phyloP scores from a whole-genome alignment of 2,888 invertebrate genomes.

The Nezara viridula region DNA sequence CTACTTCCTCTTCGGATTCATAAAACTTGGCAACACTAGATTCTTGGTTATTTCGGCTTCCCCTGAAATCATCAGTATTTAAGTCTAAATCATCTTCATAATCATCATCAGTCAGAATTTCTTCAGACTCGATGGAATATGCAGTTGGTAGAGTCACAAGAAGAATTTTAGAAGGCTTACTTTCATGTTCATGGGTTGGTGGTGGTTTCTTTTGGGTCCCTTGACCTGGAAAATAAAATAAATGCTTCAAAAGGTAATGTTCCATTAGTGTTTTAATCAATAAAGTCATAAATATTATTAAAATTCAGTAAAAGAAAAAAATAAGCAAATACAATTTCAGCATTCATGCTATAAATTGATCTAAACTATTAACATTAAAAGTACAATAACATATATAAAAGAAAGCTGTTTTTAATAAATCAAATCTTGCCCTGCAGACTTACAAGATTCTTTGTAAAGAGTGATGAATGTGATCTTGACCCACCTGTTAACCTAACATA shows the following conservation, averaged over 20 bases:
- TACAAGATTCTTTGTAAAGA: too few species aligned
- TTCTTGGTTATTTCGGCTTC: neutral
- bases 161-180: slow-evolving; percentile 60
- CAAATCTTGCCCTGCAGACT: too few species aligned
- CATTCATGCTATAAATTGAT: too few species aligned
- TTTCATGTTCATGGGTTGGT: neutral
- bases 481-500: too few species aligned
- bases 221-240: neutral
- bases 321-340: too few species aligned
- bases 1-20: slow-evolving; percentile 51
- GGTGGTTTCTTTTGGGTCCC: neutral
- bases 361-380: too few species aligned
- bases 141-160: slow-evolving; percentile 62
- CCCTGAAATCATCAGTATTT: slow-evolving; percentile 59
- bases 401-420: too few species aligned
- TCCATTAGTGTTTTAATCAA: neutral
- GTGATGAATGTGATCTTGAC: too few species aligned
- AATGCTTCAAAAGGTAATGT: neutral
- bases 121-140: slow-evolving; percentile 61
- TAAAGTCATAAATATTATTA: neutral
- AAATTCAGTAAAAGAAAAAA: too few species aligned
- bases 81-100: slow-evolving; percentile 56
- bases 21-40: slow-evolving; percentile 9
- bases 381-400: too few species aligned
- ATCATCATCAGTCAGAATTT: slow-evolving; percentile 60